Percentiles rank a stretch among this genome's conserved stretches.
phyloP scores from a whole-genome alignment of 2,113 vertebrate species.

The Empidonax traillii region DNA sequence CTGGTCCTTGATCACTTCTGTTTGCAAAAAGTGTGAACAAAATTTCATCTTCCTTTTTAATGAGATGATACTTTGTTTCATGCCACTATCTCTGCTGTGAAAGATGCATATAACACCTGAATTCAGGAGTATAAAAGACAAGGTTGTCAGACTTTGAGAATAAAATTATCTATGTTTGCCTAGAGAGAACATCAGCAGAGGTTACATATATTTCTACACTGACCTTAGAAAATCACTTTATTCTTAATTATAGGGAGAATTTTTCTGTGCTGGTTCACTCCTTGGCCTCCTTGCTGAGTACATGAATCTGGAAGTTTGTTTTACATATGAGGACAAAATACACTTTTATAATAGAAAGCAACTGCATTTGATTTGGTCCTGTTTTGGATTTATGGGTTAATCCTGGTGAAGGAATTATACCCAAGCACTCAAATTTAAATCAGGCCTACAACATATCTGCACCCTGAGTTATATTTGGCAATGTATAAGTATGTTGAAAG shows the following conservation, averaged over 20 bases:
- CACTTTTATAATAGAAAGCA: background rate
- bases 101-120: background rate
- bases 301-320: background rate
- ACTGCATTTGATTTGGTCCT: background rate
- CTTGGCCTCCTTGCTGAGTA: background rate
- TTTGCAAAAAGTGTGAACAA: background rate
- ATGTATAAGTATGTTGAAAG: constrained; percentile 5
- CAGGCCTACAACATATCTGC: background rate
- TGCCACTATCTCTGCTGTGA: background rate
- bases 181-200: background rate
- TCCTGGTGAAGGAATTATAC: background rate
- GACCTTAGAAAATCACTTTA: background rate
- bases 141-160: background rate
- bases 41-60: background rate
- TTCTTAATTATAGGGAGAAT: background rate
- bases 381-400: background rate
- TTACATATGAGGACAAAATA: background rate
- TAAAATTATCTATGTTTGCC: background rate
- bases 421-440: background rate
- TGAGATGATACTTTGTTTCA: background rate
- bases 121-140: background rate
- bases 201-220: background rate
- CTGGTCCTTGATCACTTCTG: background rate
- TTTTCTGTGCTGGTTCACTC: background rate
- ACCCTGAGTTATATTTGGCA: constrained; percentile 22